Conservation (phyloP, 2,888 invertebrate genomes). For the Rhyacophila evoluta region DNA sequence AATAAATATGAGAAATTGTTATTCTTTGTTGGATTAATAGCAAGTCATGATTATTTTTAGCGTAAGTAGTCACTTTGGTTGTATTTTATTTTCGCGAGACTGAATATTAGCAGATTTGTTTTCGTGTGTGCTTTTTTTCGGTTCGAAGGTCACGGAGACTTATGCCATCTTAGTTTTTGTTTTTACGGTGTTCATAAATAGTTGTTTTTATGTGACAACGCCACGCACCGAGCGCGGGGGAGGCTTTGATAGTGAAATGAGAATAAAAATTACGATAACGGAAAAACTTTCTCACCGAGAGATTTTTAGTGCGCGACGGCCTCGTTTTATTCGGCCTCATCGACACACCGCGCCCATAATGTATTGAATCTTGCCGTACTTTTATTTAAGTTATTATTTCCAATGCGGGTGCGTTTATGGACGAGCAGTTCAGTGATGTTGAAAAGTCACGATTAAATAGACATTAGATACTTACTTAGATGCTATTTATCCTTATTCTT, state of each 20-base stretch:
- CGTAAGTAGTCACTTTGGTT: not conserved
- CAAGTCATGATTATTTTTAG: conserved; percentile 15
- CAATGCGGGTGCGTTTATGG: not conserved
- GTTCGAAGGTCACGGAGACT: conserved; percentile 25
- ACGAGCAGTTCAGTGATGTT: too few relatives aligned
- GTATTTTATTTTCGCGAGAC: not conserved
- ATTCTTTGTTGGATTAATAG: not conserved
- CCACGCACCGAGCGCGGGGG: conserved; percentile 41
- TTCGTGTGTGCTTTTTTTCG: too few relatives aligned
- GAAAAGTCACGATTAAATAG: too few relatives aligned
- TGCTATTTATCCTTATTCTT: too few relatives aligned
- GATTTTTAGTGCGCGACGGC: not conserved
- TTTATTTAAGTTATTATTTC: not conserved
- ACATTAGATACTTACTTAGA: too few relatives aligned
- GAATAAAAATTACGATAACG: conserved; percentile 30
- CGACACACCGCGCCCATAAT: not conserved
- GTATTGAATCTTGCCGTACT: not conserved
- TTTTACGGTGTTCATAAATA: conserved; percentile 46
- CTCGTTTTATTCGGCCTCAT: not conserved
- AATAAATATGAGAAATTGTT: too few relatives aligned
- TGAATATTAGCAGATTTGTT: conserved; percentile 28
- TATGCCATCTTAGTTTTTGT: conserved; percentile 17
- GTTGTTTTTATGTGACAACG: conserved; percentile 45
- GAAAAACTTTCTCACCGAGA: not conserved
- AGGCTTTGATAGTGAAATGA: conserved; percentile 25